Conservation (phyloP, 1,140 invertebrate genomes). For the Drosophila nannoptera region DNA sequence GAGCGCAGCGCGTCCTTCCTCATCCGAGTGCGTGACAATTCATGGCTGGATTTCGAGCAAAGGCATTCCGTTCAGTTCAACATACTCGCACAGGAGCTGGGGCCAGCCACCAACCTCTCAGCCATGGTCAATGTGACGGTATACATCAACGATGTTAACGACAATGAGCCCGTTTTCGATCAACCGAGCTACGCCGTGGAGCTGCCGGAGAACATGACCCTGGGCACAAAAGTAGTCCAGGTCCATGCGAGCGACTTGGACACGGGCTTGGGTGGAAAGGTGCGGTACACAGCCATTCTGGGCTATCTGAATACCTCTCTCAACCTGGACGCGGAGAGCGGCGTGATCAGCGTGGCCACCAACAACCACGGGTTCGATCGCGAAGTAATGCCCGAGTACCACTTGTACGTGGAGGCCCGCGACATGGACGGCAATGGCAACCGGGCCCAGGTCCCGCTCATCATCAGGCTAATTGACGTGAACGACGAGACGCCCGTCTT, state of each 20-base stretch:
- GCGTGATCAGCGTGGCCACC: constrained; percentile 88
- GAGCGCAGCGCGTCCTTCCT: constrained; percentile 89
- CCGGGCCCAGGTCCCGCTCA: constrained; percentile 84
- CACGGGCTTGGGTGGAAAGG: constrained; percentile 84
- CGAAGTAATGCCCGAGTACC: constrained; percentile 87
- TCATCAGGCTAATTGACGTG: constrained; percentile 88
- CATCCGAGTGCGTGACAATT: constrained; percentile 90
- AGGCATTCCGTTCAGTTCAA: constrained; percentile 86
- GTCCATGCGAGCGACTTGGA: constrained; percentile 89
- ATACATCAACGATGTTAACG: constrained; percentile 92
- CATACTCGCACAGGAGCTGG: constrained; percentile 89
- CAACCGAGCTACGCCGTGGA: constrained; percentile 86
- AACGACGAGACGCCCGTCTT: constrained; percentile 94
- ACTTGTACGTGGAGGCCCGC: constrained; percentile 89
- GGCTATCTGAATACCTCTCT: constrained; percentile 88
- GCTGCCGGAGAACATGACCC: constrained; percentile 88
- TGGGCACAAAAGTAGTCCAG: constrained; percentile 86
- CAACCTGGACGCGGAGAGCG: constrained; percentile 87
- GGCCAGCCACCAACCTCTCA: constrained; percentile 86
- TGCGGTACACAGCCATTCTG: constrained; percentile 87
- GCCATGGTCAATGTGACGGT: constrained; percentile 87
- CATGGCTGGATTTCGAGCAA: constrained; percentile 90
- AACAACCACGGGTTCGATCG: constrained; percentile 89
- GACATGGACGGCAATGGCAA: constrained; percentile 91
- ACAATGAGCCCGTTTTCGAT: constrained; percentile 91